Evolutionary conservation across 2,113 vertebrate genomes (phyloP).

Genomic region (Elephas maximus): DNA sequence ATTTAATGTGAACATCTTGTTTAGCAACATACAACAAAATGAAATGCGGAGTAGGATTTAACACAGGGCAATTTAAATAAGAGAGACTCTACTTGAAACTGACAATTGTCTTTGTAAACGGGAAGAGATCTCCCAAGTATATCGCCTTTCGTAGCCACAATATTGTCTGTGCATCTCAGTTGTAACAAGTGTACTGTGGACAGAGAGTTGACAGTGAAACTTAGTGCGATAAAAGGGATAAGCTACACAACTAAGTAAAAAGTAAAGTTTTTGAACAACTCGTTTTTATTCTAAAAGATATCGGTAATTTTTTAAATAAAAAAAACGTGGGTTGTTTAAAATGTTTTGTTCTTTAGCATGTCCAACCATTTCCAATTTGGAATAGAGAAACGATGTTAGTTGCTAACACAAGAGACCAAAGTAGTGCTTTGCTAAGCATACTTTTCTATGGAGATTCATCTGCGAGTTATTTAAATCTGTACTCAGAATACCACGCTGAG

Average conservation of each 20-base stretch:
- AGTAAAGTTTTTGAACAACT: slow-evolving; percentile 38
- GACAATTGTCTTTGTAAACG: slow-evolving; percentile 35
- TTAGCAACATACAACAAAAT: slow-evolving; percentile 75
- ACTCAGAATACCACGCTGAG: slow-evolving; percentile 40
- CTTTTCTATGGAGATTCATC: background rate
- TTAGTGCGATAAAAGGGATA: background rate
- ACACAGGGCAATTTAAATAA: slow-evolving; percentile 60
- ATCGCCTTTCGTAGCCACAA: slow-evolving; percentile 55
- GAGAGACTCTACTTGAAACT: slow-evolving; percentile 56
- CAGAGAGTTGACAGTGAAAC: slow-evolving; percentile 15
- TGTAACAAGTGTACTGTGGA: background rate
- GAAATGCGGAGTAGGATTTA: slow-evolving; percentile 79
- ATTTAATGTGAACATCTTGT: slow-evolving; percentile 71
- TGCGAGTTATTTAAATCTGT: slow-evolving; percentile 57
- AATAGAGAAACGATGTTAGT: slow-evolving; percentile 4
- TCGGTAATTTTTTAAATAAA: slow-evolving; percentile 47
- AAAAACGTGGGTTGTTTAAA: slow-evolving; percentile 28
- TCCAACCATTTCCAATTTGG: background rate
- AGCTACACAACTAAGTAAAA: background rate
- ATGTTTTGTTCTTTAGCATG: background rate
- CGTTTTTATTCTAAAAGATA: slow-evolving; percentile 60
- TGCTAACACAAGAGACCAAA: slow-evolving; percentile 1
- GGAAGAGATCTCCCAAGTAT: slow-evolving; percentile 71
- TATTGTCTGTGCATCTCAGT: background rate
- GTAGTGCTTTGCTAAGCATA: background rate